Evolutionary conservation across 2,797 vertebrate species (phyloP).

Genomic region (Phylloscopus collybita): DNA sequence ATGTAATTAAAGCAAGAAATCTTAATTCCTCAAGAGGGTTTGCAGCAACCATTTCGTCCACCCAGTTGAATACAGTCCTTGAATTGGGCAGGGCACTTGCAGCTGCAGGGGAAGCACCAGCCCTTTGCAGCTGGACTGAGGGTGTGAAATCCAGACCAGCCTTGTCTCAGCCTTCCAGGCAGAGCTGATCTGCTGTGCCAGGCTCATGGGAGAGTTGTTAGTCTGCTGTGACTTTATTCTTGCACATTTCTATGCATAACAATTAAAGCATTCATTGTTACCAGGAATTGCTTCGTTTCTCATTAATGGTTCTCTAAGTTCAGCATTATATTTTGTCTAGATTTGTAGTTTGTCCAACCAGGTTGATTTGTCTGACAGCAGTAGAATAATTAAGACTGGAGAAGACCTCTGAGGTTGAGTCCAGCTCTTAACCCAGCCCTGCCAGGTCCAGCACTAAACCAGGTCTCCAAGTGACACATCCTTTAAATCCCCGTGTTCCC

Average conservation of each 20-base stretch:
- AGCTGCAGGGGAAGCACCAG: neutral
- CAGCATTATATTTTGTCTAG: neutral
- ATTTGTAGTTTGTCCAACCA: neutral
- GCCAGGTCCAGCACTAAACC: neutral
- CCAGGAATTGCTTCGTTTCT: neutral
- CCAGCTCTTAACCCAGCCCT: neutral
- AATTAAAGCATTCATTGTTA: neutral
- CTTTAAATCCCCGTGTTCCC: fast-evolving
- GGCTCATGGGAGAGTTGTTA: neutral
- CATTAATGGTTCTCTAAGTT: neutral
- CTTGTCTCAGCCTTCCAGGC: neutral
- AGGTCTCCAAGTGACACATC: neutral
- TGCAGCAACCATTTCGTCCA: neutral
- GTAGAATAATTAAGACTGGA: neutral
- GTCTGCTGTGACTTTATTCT: neutral
- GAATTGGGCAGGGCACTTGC: neutral
- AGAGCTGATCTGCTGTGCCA: neutral
- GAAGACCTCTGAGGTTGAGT: neutral
- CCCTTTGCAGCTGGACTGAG: neutral
- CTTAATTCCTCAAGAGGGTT: neutral
- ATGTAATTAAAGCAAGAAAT: neutral
- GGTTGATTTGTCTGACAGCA: neutral
- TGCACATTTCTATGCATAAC: fast-evolving
- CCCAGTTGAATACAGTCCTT: too few species aligned
- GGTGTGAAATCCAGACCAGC: neutral